Evolutionary conservation across 2,888 invertebrate species (phyloP).

Genomic region (Parnassius glacialis): DNA sequence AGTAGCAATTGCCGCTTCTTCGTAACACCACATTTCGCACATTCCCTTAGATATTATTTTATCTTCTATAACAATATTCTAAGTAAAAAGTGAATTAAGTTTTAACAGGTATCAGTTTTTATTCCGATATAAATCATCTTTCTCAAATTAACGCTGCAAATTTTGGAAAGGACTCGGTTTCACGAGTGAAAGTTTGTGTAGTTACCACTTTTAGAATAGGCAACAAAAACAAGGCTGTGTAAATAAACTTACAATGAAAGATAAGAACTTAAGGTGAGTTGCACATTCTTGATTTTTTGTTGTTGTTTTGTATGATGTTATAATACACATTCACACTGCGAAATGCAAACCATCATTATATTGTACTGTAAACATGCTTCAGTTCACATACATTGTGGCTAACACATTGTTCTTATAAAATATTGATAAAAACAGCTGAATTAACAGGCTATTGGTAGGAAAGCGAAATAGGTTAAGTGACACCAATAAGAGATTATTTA

Average conservation of each 20-base stretch:
- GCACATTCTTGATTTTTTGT: neutral
- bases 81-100: constrained; percentile 12
- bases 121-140: neutral
- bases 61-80: constrained; percentile 14
- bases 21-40: constrained; percentile 14
- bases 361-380: neutral
- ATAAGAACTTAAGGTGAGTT: constrained; percentile 25
- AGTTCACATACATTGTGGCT: too few relatives aligned
- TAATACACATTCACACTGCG: neutral
- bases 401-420: too few relatives aligned
- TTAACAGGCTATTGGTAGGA: too few relatives aligned
- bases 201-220: neutral
- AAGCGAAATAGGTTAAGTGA: too few relatives aligned
- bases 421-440: too few relatives aligned
- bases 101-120: neutral
- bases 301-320: too few relatives aligned
- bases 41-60: neutral
- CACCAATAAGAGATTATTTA: too few relatives aligned
- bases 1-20: constrained; percentile 18
- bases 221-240: constrained; percentile 4
- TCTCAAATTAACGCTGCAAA: neutral
- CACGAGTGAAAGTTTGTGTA: constrained; percentile 16
- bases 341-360: neutral
- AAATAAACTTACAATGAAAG: constrained; percentile 22
- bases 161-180: neutral